Conservation (phyloP, 2,797 vertebrate species). For the Melanotaenia pygmaea region DNA sequence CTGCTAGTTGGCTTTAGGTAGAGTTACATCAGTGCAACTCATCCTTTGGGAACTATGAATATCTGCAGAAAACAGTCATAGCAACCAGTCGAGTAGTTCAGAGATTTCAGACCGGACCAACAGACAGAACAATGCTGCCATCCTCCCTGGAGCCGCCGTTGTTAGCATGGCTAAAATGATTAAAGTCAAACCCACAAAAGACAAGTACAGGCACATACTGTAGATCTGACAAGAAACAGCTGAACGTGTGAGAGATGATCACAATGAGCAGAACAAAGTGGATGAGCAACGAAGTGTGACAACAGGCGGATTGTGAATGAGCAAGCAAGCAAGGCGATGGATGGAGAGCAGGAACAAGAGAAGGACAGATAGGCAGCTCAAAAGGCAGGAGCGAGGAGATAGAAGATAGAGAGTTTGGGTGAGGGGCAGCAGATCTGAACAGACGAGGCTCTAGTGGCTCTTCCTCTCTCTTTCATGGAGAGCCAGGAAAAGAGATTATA, state of each 20-base stretch:
- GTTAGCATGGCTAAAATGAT: constrained; percentile 3
- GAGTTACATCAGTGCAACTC: not conserved
- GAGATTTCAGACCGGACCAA: not conserved
- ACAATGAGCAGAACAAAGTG: constrained; percentile 5
- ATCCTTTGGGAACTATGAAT: not conserved
- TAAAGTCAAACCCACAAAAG: constrained; percentile 14
- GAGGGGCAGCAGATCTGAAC: constrained; percentile 79
- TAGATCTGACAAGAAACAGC: constrained; percentile 22
- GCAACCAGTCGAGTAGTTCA: not conserved
- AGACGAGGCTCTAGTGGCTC: constrained; percentile 80
- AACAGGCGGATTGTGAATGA: constrained; percentile 33
- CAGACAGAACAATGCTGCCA: not conserved
- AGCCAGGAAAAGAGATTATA: constrained; percentile 88
- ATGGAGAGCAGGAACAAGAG: constrained; percentile 35
- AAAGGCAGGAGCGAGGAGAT: constrained; percentile 46
- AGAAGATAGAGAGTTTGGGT: constrained; percentile 71
- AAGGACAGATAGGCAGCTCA: constrained; percentile 30
- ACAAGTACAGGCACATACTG: constrained; percentile 14
- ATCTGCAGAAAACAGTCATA: not conserved
- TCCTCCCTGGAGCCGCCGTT: not conserved
- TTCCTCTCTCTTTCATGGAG: constrained; percentile 83
- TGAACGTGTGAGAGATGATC: constrained; percentile 25
- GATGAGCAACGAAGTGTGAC: constrained; percentile 32
- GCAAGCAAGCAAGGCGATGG: constrained; percentile 17
- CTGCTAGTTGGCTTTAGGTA: not conserved